Evolutionary conservation across 2,113 vertebrate genomes (phyloP), one percentile per base, ranked within the genome.

Genomic region (Alexandromys fortis): DNA sequence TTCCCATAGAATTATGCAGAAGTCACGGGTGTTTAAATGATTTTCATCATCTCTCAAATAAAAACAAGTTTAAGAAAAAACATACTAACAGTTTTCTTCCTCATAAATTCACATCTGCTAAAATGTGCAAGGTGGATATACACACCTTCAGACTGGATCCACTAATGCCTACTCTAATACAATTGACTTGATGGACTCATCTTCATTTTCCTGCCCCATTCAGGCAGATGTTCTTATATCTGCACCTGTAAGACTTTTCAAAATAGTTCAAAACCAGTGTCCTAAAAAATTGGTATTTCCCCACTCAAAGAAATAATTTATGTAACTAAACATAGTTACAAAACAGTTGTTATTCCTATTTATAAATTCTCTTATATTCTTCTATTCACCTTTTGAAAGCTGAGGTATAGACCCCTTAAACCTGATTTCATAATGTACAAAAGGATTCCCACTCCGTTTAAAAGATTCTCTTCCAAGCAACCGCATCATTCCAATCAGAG

Each of bases 21-120:
- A 65, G 77, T 42, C 38, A 73, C 38, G 86, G 76, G 67, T 58
- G 19, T 85, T 90, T 89, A 78, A n/a, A 24, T 8, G 35, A 19
- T 96, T 89, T 97, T 75, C 49, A 93, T 12, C 63, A 89, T 88
- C 16, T 95, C 68, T 86, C 77, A 76, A 85, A 70, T 55, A 94
- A 75, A 89, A 86, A 22, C 2, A 89, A 22, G 52, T 13, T 86
- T 90, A 61, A 94, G 17, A 38, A 7, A 92, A 94, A 86, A 21
- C 1, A 47, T 5, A 79, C 35, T 63, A 76, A 83, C 0, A 73
- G 35, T 91, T 94, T 90, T 79, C 21, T 58, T 90, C 61, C 55
- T 87, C 24, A 77, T 85, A 90, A 97, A 96, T 92, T 90, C 88
- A 81, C 2, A 67, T 76, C 30, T 94, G 76, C 93, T 87, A 72